A percentile compares a stretch with the other conserved stretches of the same genome.
These are phyloP conservation scores for Acinonyx jubatus DNA, from an alignment of 2,113 vertebrate species.

Conservation along the genomic window DNA sequence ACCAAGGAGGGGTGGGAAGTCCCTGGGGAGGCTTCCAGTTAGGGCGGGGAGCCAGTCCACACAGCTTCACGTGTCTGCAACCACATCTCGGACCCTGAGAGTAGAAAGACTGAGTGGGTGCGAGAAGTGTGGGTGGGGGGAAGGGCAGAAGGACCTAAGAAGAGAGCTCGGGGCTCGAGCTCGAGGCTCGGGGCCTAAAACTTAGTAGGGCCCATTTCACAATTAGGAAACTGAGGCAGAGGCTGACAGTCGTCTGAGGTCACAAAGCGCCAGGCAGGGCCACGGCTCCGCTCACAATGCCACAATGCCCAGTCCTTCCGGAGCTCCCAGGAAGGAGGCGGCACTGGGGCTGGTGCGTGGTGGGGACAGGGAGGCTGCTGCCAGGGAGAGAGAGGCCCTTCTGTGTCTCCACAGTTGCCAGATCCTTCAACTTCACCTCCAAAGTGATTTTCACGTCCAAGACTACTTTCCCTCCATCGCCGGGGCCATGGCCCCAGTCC, in stretches of 20 bases:
- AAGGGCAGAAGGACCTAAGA: background rate
- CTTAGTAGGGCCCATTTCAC: background rate
- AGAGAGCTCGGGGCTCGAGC: background rate
- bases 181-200: background rate
- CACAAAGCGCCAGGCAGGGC: background rate
- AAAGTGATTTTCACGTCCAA: background rate
- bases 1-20: background rate
- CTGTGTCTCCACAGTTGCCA: background rate
- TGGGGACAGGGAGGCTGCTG: background rate
- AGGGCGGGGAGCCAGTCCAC: background rate
- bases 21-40: background rate
- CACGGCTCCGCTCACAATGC: background rate
- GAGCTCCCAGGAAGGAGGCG: background rate
- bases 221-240: background rate
- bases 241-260: background rate
- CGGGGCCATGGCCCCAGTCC: background rate
- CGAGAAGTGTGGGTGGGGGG: background rate
- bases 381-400: too few relatives aligned
- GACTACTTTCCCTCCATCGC: background rate
- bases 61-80: background rate
- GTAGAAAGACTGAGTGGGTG: background rate
- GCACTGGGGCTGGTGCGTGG: accelerated
- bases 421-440: background rate
- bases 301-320: accelerated
- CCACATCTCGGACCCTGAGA: background rate